These are phyloP conservation scores for Cepphus grylle DNA, from an alignment of 2,113 vertebrate species.

Conservation along the genomic window DNA sequence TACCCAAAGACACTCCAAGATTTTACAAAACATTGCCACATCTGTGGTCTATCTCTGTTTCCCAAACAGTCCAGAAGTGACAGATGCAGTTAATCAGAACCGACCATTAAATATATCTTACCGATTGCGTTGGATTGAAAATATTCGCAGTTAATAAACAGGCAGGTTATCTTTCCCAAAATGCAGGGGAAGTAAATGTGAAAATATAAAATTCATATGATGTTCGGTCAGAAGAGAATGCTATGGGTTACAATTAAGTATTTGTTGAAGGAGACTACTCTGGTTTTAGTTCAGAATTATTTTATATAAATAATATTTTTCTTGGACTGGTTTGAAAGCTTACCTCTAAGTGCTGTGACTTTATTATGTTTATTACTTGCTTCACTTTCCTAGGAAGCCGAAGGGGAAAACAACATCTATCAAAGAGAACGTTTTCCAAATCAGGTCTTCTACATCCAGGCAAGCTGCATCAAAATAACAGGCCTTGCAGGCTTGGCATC, in stretches of 20 bases:
- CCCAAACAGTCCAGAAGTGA: background rate
- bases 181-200: background rate
- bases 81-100: background rate
- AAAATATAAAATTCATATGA: background rate
- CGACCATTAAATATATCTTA: background rate
- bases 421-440: conserved; percentile 8
- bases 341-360: conserved; percentile 16
- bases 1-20: background rate
- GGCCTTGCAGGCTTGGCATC: conserved; percentile 43
- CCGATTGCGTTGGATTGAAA: background rate
- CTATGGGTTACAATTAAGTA: background rate
- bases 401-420: conserved; percentile 52
- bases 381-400: background rate
- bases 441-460: background rate
- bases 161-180: background rate
- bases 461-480: conserved; percentile 47
- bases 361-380: conserved; percentile 47
- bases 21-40: background rate
- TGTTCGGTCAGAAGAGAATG: background rate
- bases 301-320: conserved; percentile 55
- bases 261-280: background rate
- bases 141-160: background rate
- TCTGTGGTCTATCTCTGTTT: background rate
- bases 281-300: conserved; percentile 18
- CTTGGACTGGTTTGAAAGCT: conserved; percentile 67